These are phyloP conservation scores for Fukomys damarensis DNA, from an alignment of 2,113 vertebrate species.

Conservation along the genomic window DNA sequence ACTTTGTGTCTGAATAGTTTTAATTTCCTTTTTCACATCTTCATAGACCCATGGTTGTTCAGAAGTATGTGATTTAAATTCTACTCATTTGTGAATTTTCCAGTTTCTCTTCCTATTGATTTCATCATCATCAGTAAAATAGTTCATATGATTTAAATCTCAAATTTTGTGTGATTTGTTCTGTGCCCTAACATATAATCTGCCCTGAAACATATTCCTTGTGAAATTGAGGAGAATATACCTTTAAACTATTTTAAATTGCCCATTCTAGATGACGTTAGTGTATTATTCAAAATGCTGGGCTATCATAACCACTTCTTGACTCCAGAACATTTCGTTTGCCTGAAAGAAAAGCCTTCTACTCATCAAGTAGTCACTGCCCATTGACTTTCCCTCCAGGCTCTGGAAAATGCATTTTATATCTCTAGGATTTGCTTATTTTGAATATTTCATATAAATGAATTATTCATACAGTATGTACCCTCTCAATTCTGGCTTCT, in stretches of 20 bases:
- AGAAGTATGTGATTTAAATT: neutral
- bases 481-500: neutral
- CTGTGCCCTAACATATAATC: neutral
- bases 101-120: neutral
- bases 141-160: neutral
- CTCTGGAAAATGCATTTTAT: neutral
- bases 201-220: neutral
- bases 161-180: neutral
- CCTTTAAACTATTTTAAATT: neutral
- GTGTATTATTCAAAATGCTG: neutral
- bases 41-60: neutral
- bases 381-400: neutral
- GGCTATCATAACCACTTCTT: neutral
- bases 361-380: neutral
- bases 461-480: constrained; percentile 5
- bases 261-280: neutral
- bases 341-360: neutral
- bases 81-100: neutral
- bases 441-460: constrained; percentile 6
- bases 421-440: neutral
- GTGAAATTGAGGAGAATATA: neutral
- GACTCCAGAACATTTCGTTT: neutral
- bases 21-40: neutral
- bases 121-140: neutral
- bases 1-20: neutral